Percentiles rank a stretch among this genome's conserved stretches.
phyloP scores from a whole-genome alignment of 1,140 invertebrate species.

The Antheraea pernyi region DNA sequence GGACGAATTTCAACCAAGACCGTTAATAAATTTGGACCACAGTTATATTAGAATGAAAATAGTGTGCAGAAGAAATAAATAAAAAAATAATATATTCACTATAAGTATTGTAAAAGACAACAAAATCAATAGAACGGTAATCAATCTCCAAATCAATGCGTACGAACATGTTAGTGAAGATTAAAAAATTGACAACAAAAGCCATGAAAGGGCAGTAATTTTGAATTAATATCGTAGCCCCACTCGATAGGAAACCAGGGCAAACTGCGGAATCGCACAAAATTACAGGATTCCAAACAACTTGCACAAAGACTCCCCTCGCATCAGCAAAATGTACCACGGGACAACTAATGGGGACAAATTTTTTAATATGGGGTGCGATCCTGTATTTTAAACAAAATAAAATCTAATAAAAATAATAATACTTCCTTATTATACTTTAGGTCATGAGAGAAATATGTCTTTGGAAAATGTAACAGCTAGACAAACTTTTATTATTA shows the following conservation, averaged over 20 bases:
- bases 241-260: slow-evolving; percentile 48
- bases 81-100: neutral
- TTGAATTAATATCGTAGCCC: slow-evolving; percentile 51
- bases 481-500: too few relatives aligned
- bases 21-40: too few relatives aligned
- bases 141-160: neutral
- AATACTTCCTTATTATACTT: neutral
- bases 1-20: too few relatives aligned
- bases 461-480: too few relatives aligned
- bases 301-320: slow-evolving; percentile 59
- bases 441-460: too few relatives aligned
- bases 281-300: slow-evolving; percentile 74
- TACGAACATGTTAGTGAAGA: slow-evolving; percentile 38
- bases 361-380: slow-evolving; percentile 72
- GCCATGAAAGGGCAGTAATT: slow-evolving; percentile 43
- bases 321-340: slow-evolving; percentile 44
- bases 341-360: slow-evolving; percentile 64
- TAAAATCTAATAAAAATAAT: slow-evolving; percentile 27
- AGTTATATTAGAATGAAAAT: too few relatives aligned
- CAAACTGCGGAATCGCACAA: slow-evolving; percentile 69
- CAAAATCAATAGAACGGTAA: neutral
- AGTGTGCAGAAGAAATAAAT: neutral
- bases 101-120: neutral
- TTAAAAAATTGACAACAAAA: slow-evolving; percentile 60
- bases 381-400: slow-evolving; percentile 48